Evolutionary conservation across 1,140 invertebrate species (phyloP), one percentile per base, ranked within the genome.

Genomic region (Asbolus verrucosus): DNA sequence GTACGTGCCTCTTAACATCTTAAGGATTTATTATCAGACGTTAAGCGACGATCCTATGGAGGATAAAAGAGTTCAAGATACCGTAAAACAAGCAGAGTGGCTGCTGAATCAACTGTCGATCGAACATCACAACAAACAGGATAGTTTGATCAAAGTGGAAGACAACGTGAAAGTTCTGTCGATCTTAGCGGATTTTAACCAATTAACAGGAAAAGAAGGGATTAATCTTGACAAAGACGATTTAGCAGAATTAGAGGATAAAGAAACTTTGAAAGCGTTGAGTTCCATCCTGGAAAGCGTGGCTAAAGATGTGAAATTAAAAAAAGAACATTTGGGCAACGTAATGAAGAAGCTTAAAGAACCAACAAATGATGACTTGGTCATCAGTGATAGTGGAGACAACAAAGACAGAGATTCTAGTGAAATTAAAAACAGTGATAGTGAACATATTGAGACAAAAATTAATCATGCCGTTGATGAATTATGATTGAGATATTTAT

Each of bases 1-100:
- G 11, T 75, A 66, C 24, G 74, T 80, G 36, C 78, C 80, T 6
- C 14, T 78, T 14, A 78, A 72, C 54, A 76, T 80, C 67, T 63
- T 81, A 38, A 69, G 73, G 43, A 76, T 81, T 60, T 81, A 81
- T 72, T 80, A 80, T 65, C 71, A 78, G 39, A 78, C 78, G 5
- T 63, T 79, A 18, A 78, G 74, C 41, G 67, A 60, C 21, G 68
- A 68, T 38, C 60, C 70, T n/a, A 63, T 61, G 6, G 70, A 77
- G 46, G 75, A 76, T 15, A 67, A 70, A 38, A 21, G 67, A 16
- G 69, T 68, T 6, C 36, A 73, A 4, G 76, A 79, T 61, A 68
- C 75, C 14, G 65, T 72, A 0, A 76, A 76, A 68, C 79, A 79
- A 67, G 73, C 77, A 1, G 69, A 76, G 38, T 81, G 80, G 80